Evolutionary conservation across 2,888 invertebrate species (phyloP), one percentile per base, ranked within the genome.

Genomic region (Aleiodes leptofemur): DNA sequence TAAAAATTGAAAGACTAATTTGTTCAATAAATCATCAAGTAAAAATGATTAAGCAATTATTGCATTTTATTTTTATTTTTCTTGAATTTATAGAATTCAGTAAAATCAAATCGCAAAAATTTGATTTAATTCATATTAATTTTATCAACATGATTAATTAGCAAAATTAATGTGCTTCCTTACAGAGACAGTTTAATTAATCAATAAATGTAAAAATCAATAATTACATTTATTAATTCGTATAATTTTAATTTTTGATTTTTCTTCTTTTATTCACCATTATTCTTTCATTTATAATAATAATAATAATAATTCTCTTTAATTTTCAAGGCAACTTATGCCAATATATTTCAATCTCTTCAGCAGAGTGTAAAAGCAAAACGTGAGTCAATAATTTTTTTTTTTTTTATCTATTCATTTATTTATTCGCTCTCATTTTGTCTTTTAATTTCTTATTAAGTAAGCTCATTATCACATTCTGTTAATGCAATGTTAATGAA

Each of bases 161-260:
- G 57, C 23, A n/a, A 14, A 23, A 53, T 53, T 53, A 31, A 29
- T 29, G 56, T 71, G 57, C 71, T 71, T 71, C 71, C 71, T 71
- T 59, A 71, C 43, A 71, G 71, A 71, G 57, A 71, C 59, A 71
- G 57, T 59, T 71, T 71, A n/a, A 59, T 71, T 43, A 48, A 69
- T 69, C 50, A 68, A 68, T 23, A 23, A 64, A 48, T 48, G 43
- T 64, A 16, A 64, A 64, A 64, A 64, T 11, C 11, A 64, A 64
- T 64, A 16, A 11, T 43, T 43, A 64, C 64, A 64, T 48, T 43
- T 48, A 48, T 43, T 64, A 64, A 64, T 64, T 64, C 64, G 64
- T 64, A 64, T 68, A 50, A 68, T 68, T 68, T 68, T 31, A 31
- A 68, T 51, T 68, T 34, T 61, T 34, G 29, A 50, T 51, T 31